phyloP scores from a whole-genome alignment of 2,113 vertebrate species.

The Chamaetylas fuelleborni region DNA sequence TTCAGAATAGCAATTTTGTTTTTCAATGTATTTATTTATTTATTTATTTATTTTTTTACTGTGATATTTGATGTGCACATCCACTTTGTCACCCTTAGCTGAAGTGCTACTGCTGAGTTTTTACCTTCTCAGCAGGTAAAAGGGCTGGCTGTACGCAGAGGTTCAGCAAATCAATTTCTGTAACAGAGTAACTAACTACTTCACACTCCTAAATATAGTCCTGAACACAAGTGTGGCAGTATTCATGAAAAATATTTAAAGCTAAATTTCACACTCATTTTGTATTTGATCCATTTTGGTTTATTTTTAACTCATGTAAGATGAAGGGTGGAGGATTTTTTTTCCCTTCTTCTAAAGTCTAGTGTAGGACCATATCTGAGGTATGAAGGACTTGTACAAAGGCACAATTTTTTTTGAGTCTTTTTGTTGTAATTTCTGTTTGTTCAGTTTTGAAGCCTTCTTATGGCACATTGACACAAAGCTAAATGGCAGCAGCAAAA shows the following conservation, averaged over 20 bases:
- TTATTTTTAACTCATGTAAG: neutral
- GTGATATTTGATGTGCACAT: neutral
- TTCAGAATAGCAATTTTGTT: neutral
- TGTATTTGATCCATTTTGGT: neutral
- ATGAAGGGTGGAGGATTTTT: neutral
- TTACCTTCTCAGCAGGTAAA: neutral
- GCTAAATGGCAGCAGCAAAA: neutral
- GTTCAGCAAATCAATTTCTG: neutral
- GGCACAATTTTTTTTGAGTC: neutral
- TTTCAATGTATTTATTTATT: no score
- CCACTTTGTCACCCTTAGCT: neutral
- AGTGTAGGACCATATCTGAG: neutral
- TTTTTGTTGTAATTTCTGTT: neutral
- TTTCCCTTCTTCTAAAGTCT: neutral
- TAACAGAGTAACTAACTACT: neutral
- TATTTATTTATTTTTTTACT: neutral
- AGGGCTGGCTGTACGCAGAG: neutral
- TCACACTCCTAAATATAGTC: neutral
- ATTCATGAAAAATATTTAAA: neutral
- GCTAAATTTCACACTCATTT: neutral
- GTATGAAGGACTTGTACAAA: neutral
- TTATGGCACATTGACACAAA: neutral
- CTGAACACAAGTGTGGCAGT: neutral
- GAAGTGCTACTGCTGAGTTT: neutral
- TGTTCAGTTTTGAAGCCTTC: neutral